These are phyloP conservation scores for Molossus alvarezi DNA, from an alignment of 2,797 vertebrate genomes.

Conservation along the genomic window DNA sequence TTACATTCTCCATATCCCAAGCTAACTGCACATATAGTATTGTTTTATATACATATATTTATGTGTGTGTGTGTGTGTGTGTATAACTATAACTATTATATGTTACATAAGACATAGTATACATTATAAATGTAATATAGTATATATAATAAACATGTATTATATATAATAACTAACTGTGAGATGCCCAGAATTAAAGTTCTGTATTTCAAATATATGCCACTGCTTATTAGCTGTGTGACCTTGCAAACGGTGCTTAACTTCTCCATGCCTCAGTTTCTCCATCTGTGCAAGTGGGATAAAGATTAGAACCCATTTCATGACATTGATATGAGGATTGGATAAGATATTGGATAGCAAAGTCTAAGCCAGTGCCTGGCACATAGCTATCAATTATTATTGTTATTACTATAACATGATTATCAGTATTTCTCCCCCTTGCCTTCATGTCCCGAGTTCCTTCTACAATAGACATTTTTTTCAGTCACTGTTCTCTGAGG, in stretches of 20 bases:
- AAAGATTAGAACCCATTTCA: background rate
- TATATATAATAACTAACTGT: background rate
- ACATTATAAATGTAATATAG: background rate
- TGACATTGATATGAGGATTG: background rate
- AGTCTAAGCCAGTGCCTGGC: background rate
- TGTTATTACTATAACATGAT: background rate
- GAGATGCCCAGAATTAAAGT: constrained; percentile 21
- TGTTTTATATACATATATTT: background rate
- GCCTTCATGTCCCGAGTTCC: background rate
- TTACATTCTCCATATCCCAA: constrained; percentile 30
- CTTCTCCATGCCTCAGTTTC: background rate
- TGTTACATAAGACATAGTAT: too few relatives aligned
- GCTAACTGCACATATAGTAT: background rate
- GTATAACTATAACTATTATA: background rate
- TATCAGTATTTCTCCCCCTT: background rate
- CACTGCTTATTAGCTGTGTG: background rate
- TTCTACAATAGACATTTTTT: background rate
- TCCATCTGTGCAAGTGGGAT: background rate
- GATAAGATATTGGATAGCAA: background rate
- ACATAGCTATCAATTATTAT: background rate
- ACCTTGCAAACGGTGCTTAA: constrained; percentile 4
- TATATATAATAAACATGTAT: background rate
- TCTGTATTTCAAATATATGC: constrained; percentile 9
- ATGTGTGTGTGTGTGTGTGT: too few relatives aligned
- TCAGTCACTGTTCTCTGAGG: background rate